Evolutionary conservation across 1,140 invertebrate genomes (phyloP).

Genomic region (Leptinotarsa texana): DNA sequence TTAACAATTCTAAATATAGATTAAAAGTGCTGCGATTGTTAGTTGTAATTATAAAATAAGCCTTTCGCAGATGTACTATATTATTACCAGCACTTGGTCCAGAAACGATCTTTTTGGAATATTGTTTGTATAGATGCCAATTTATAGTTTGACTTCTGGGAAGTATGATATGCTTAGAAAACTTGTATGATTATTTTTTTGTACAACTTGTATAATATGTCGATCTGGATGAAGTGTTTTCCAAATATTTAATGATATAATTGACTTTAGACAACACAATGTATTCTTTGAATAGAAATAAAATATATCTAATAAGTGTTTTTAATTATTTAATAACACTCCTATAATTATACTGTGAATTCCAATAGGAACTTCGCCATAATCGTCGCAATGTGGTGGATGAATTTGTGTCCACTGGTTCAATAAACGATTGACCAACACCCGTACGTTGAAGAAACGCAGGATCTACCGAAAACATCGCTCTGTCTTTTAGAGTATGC

Average conservation of each 20-base stretch:
- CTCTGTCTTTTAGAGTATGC: too few relatives aligned
- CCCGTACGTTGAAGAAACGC: too few relatives aligned
- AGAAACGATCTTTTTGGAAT: conserved; percentile 46
- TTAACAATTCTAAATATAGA: conserved; percentile 54
- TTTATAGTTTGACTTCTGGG: conserved; percentile 47
- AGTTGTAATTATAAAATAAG: conserved; percentile 53
- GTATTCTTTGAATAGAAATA: conserved; percentile 58
- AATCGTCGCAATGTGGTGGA: too few relatives aligned
- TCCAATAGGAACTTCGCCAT: too few relatives aligned
- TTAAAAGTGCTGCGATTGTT: conserved; percentile 49
- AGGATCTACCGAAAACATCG: too few relatives aligned
- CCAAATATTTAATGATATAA: conserved; percentile 53
- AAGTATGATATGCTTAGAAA: conserved; percentile 44
- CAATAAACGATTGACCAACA: too few relatives aligned
- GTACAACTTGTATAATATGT: conserved; percentile 39
- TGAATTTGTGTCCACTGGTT: too few relatives aligned
- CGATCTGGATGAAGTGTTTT: conserved; percentile 25
- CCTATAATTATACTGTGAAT: too few relatives aligned
- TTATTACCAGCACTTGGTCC: conserved; percentile 51
- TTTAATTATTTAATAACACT: too few relatives aligned
- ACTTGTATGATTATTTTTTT: conserved; percentile 39
- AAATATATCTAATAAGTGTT: conserved; percentile 32
- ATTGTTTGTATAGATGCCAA: conserved; percentile 43
- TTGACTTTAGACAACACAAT: conserved; percentile 56
- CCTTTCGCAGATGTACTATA: conserved; percentile 54